phyloP scores from a whole-genome alignment of 2,113 vertebrate species.

The Pholis gunnellus region DNA sequence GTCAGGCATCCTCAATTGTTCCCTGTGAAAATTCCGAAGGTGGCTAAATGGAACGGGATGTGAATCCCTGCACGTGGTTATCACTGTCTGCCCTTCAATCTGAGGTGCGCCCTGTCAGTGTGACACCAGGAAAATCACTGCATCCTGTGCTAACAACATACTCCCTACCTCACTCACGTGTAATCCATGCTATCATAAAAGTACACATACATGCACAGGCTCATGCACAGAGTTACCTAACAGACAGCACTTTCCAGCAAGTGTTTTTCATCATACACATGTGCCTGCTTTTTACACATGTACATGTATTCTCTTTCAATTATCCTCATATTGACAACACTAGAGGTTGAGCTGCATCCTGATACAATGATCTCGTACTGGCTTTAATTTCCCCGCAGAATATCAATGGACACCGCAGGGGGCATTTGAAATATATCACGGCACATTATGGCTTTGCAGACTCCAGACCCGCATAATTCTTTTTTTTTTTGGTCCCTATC shows the following conservation, averaged over 20 bases:
- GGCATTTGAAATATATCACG: slow-evolving; percentile 68
- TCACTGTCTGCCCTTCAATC: slow-evolving; percentile 75
- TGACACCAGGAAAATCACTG: slow-evolving; percentile 61
- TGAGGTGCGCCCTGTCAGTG: slow-evolving; percentile 53
- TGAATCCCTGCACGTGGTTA: slow-evolving; percentile 71
- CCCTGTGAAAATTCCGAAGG: slow-evolving; percentile 73
- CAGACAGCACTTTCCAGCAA: slow-evolving; percentile 21
- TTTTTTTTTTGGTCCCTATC: slow-evolving; percentile 55
- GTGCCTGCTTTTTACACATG: slow-evolving; percentile 16
- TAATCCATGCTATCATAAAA: slow-evolving; percentile 6
- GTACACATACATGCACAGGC: slow-evolving; percentile 17
- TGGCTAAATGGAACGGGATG: slow-evolving; percentile 66
- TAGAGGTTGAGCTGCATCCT: slow-evolving; percentile 38
- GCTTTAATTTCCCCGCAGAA: slow-evolving; percentile 59
- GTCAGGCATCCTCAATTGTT: slow-evolving; percentile 57
- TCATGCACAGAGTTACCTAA: slow-evolving; percentile 16
- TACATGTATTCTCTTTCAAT: slow-evolving; percentile 47
- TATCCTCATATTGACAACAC: slow-evolving; percentile 47
- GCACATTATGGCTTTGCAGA: slow-evolving; percentile 54
- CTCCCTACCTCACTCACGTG: slow-evolving; percentile 36
- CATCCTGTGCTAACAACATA: slow-evolving; percentile 67
- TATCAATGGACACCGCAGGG: slow-evolving; percentile 55
- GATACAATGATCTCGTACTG: background rate
- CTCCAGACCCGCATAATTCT: slow-evolving; percentile 46
- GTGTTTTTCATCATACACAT: slow-evolving; percentile 4